Base-by-base conservation (phyloP, 2,888 invertebrate species). In the Macaria notata region DNA sequence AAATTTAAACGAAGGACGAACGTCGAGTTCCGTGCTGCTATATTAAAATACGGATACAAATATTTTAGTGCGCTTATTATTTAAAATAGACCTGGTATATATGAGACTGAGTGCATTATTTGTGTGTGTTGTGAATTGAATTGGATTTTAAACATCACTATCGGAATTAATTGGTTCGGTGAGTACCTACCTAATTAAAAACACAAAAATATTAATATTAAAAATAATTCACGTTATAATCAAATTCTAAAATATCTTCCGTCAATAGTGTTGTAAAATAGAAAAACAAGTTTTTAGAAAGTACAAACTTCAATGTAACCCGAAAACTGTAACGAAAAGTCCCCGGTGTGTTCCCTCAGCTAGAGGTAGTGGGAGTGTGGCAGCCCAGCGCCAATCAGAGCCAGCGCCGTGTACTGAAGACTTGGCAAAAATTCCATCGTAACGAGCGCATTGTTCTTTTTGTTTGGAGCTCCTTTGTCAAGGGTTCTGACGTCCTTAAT, bases 401-500 rank as follows among this genome's bases (percentile, higher is more conserved):
- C 63, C 59, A 19, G 47, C 42, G 46, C 9, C 31, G 63, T 46
- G 54, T 58, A 53, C 61, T 64, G 69, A 67, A 70, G 71, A 72
- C 71, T 75, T 75, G 77, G 79, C 76, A 79, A 81, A 81, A 81
- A 80, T 79, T 73, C 71, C 70, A 80, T 70, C 70, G 73, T 86
- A 86, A 87, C 82, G 82, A 86, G 80, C 75, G 73, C 78, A 86
- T 86, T 88, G 86, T 87, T 77, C 78, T 84, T 85, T 83, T 86
- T 86, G 83, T 85, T 84, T 84, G 78, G 78, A 66, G 70, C 72
- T 79, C 75, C 76, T 80, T 78, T 81, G 78, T 79, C 75, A 82
- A 80, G 81, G 81, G 80, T 77, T 78, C 71, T 71, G 60, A 70
- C 72, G 70, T 64, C 75, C 76, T 78, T 82, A 83, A 84, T 83